Conservation (phyloP, 2,888 invertebrate genomes). For the Panorpa germanica region DNA sequence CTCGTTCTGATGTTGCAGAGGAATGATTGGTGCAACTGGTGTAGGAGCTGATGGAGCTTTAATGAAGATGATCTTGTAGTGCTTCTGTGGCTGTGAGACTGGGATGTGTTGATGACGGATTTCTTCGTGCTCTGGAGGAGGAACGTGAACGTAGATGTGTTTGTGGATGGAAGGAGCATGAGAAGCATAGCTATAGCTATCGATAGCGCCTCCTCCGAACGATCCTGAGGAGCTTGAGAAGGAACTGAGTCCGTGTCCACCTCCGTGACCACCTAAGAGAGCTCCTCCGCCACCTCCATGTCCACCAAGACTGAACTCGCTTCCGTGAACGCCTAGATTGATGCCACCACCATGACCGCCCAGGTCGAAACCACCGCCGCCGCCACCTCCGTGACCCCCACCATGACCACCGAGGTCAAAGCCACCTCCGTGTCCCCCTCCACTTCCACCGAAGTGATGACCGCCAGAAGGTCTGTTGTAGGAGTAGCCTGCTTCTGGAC, state of each 20-base stretch:
- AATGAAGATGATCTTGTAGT: slow-evolving; percentile 86
- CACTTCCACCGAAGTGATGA: not conserved
- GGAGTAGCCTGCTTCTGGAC: slow-evolving; percentile 9
- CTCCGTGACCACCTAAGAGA: slow-evolving; percentile 1
- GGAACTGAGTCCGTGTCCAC: not conserved
- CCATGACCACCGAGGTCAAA: not conserved
- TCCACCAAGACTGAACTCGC: too few relatives aligned
- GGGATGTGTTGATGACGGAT: slow-evolving; percentile 46
- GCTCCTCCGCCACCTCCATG: slow-evolving; percentile 1
- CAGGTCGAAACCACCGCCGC: not conserved
- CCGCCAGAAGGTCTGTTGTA: slow-evolving; percentile 8
- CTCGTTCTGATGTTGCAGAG: slow-evolving; percentile 62
- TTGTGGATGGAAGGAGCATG: slow-evolving; percentile 3
- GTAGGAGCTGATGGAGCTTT: slow-evolving; percentile 74
- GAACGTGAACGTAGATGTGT: slow-evolving; percentile 7
- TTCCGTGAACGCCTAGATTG: too few relatives aligned
- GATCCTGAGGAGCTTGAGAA: not conserved
- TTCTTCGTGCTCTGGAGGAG: slow-evolving; percentile 50
- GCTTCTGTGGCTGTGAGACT: slow-evolving; percentile 60
- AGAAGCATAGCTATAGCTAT: too few relatives aligned
- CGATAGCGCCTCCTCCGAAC: too few relatives aligned
- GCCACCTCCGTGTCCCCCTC: not conserved
- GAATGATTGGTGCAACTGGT: slow-evolving; percentile 64
- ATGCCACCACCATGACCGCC: not conserved
- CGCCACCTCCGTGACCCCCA: not conserved